Evolutionary conservation across 1,140 invertebrate species (phyloP), one percentile per base, ranked within the genome.

Genomic region (Ceratitis capitata): DNA sequence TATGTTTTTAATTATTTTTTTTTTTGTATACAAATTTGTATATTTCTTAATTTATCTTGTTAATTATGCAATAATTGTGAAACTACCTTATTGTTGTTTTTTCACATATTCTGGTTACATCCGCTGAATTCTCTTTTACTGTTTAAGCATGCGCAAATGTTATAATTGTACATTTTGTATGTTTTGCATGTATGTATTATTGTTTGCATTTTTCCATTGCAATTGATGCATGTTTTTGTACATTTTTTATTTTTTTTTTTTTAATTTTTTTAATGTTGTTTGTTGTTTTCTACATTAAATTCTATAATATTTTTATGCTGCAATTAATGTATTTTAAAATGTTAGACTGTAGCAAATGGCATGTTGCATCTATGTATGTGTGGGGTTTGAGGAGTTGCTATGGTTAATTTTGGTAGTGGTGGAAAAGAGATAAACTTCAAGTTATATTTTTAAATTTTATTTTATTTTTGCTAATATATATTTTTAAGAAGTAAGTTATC

Each of bases 51-150:
- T 78, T 78, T 7, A 78, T 78, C n/a, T 47, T 45, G 39, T 12
- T 78, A 78, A n/a, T 78, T 78, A 78, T 42, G 69, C 23, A n/a
- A 47, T 78, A 42, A 45, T 23, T 78, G 69, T 42, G 39, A 78
- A 78, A 78, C 12, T 78, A 78, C 26, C 45, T 78, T 45, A 10
- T 45, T 45, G n/a, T 39, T 64, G 58, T 29, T 6, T 32, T 16
- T 29, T 64, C 32, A 45, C 12, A 78, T 78, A 78, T 47, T 78
- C 23, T 45, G 19, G 23, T n/a, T n/a, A n/a, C n/a, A n/a, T 78
- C 19, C 19, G 7, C 35, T 78, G 39, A 6, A 26, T 45, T 45
- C 26, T 47, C 32, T 4, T 45, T 26, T 61, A 16, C 9, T 12
- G 9, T 53, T 53, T 16, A 19, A 14, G 14, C 7, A 49, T 19